These are phyloP conservation scores for Drosophila neutralis DNA, from an alignment of 2,888 invertebrate genomes.

Conservation along the genomic window DNA sequence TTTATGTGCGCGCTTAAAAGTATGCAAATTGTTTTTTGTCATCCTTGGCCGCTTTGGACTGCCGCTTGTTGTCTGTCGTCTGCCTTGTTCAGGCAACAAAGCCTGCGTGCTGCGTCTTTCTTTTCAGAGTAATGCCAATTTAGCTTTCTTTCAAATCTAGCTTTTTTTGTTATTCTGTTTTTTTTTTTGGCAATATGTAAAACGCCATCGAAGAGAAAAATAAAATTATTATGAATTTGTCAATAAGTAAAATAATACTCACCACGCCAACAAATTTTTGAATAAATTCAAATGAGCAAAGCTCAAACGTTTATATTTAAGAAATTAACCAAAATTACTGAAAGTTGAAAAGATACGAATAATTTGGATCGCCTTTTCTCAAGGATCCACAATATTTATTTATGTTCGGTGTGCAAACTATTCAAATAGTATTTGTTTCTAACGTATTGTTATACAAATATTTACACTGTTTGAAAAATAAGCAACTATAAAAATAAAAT, in stretches of 20 bases:
- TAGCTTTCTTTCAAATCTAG: neutral
- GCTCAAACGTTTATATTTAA: neutral
- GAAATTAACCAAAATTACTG: neutral
- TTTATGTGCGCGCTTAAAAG: conserved; percentile 73
- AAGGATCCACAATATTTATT: neutral
- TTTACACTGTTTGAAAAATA: neutral
- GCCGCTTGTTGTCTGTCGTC: neutral
- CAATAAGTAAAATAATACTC: neutral
- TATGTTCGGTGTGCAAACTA: neutral
- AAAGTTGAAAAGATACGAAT: neutral
- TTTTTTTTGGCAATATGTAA: neutral
- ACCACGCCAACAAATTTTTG: neutral
- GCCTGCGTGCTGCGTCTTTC: conserved; percentile 3
- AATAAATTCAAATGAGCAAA: neutral
- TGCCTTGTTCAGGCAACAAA: neutral
- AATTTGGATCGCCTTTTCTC: neutral
- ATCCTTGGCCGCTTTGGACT: conserved; percentile 9
- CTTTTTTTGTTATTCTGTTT: neutral
- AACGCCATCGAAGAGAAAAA: no score
- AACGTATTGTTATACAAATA: neutral
- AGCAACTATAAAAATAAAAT: neutral
- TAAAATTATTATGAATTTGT: neutral
- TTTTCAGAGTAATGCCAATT: neutral
- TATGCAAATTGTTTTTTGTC: conserved; percentile 68
- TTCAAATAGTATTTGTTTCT: neutral